These are phyloP conservation scores for Drosophila aldrichi DNA, from an alignment of 2,888 invertebrate genomes.

Conservation along the genomic window DNA sequence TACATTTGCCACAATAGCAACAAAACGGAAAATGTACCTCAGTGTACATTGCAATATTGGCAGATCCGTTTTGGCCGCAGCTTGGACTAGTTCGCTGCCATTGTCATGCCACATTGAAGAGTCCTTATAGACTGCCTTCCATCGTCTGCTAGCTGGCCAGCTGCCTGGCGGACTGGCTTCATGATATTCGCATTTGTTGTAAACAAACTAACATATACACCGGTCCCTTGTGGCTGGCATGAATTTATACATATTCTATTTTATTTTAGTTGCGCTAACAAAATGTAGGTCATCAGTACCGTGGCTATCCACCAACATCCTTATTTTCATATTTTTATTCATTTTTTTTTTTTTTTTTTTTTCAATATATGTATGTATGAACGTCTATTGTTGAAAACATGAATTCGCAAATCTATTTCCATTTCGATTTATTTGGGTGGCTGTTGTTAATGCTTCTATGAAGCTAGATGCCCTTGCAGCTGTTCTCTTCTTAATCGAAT, in stretches of 20 bases:
- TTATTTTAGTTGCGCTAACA: conserved; percentile 22
- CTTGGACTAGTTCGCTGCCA: conserved; percentile 36
- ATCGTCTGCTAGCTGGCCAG: conserved; percentile 24
- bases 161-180: conserved; percentile 30
- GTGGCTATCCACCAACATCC: conserved; percentile 44
- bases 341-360: conserved; percentile 41
- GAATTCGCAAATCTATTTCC: conserved; percentile 76
- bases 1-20: conserved; percentile 38
- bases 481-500: conserved; percentile 73
- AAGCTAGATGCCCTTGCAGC: conserved; percentile 24
- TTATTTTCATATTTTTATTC: conserved; percentile 36
- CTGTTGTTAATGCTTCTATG: conserved; percentile 45
- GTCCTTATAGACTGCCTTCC: conserved; percentile 61
- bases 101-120: conserved; percentile 56
- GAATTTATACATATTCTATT: conserved; percentile 39
- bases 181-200: conserved; percentile 64
- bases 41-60: conserved; percentile 66
- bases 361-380: conserved; percentile 29
- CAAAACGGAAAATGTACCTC: conserved; percentile 17
- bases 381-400: conserved; percentile 66
- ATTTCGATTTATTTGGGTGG: conserved; percentile 59
- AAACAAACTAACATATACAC: conserved; percentile 57
- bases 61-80: conserved; percentile 58
- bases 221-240: conserved; percentile 17
- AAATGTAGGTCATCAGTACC: conserved; percentile 72